Base-by-base conservation (phyloP, 2,888 invertebrate genomes). In the Therioaphis trifolii region DNA sequence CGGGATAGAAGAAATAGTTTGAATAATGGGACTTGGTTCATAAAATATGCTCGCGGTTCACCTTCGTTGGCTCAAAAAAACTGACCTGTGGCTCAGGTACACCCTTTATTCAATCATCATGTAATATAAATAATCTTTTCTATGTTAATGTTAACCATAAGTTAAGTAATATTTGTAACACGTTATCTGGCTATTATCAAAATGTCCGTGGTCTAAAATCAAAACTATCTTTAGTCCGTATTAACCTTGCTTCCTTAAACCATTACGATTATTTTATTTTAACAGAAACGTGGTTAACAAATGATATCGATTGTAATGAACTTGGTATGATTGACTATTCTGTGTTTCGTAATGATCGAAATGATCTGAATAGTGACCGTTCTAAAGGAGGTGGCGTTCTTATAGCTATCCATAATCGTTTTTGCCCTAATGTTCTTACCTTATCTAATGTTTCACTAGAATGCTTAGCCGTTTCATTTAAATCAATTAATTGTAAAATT, bases 21-120 rank as follows among this genome's bases (percentile, higher is more conserved):
- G 1, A 35, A 40, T 21, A 55, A 75, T 75, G 55, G 58, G 14
- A 75, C 12, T 75, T 75, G 24, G 74, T 75, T 75, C 15, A 75
- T 75, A 1, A 75, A 75, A 15, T 75, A 75, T 55, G 5, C 21
- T 58, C 40, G 74, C 12, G 40, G 58, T 7, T 12, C 58, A 58
- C 74, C 40, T 7, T 40, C 18, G 7, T 35, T 75, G 0, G 24
- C 52, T 52, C 55, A 58, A 75, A 75, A 75, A 75, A 75, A 58
- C 74, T 58, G 35, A 75, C 9, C n/a, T 15, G 35, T 11, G 58
- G 58, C 24, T 58, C 58, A 58, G 21, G 58, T 58, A 15, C 24
- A 58, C 21, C 58, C 21, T 58, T 58, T 12, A 15, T 5, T 58
- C 58, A 58, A 58, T 15, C 58, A 9, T 58, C 58, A 58, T 15